Conservation (phyloP, 2,113 vertebrate species). For the Eretmochelys imbricata region DNA sequence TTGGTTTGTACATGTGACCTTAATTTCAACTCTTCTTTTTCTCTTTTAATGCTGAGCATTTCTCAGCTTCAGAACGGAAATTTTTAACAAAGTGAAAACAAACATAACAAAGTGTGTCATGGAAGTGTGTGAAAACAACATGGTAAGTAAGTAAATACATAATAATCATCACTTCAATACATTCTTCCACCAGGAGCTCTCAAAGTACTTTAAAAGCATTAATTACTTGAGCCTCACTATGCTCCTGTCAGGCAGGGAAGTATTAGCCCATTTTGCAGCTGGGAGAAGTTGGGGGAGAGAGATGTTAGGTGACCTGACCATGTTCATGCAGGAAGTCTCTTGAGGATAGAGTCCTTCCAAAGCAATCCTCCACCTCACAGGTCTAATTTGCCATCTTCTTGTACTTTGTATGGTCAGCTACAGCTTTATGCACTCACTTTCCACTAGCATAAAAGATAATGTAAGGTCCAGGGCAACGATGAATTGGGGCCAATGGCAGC, state of each 20-base stretch:
- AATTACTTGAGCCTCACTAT: neutral
- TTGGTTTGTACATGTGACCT: neutral
- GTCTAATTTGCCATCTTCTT: neutral
- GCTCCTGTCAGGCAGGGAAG: neutral
- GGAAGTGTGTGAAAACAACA: neutral
- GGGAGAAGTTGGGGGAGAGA: neutral
- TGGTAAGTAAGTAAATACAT: slow-evolving; percentile 8
- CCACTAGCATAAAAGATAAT: neutral
- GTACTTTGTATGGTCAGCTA: neutral
- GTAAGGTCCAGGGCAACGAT: neutral
- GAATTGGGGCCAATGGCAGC: neutral
- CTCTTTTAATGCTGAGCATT: neutral
- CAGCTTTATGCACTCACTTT: neutral
- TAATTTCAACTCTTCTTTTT: neutral
- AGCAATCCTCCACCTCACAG: fast-evolving
- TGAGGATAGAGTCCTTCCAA: neutral
- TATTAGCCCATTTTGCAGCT: neutral
- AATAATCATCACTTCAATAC: neutral
- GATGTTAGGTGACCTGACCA: neutral
- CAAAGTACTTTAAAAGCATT: slow-evolving; percentile 5
- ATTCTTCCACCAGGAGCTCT: slow-evolving; percentile 32
- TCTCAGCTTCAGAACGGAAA: neutral
- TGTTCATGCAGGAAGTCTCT: neutral
- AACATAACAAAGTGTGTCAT: too few species aligned
- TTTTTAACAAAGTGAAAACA: neutral